Base-by-base conservation (phyloP, 2,888 invertebrate species). In the Elysia crispata region DNA sequence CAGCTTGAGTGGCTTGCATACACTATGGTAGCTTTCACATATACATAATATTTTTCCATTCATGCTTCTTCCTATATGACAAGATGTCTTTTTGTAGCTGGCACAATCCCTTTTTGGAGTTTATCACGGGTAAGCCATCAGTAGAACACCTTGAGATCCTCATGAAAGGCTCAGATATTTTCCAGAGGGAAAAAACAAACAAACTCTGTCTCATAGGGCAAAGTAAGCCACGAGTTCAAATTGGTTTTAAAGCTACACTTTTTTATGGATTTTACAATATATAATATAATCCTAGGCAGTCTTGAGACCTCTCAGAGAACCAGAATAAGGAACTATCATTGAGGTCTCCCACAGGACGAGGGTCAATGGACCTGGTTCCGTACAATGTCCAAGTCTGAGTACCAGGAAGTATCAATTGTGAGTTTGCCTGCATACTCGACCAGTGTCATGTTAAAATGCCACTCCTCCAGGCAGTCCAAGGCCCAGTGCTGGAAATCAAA, bases 391-490 rank as follows among this genome's bases (percentile, higher is more conserved):
- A 83, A 15, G 11, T 57, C 72, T 25, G 31, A 18, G 57, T 83
- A 83, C 72, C 75, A 83, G 15, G 81, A 60, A 6, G 80, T 80
- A 69, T 83, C 77, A 5, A 83, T 60, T 5, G 72, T 6, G 3
- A 81, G 25, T 15, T 76, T 31, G 49, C 80, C 78, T 11, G 78
- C 67, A 28, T 83, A 83, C 50, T 83, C 83, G 0, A 78, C 77
- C 23, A 83, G 41, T 0, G 83, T 83, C 81, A 81, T 79, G 73
- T 82, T 82, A 6, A 81, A 41, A 33, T 87, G 86, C 81, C 84
- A 82, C 77, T 90, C 87, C 75, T 89, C 89, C 69, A 90, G 73
- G 77, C 90, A 90, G 69, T 87, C 86, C 20, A 85, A 81, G 0
- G 85, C 84, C 18, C 87, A 74, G 25, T 87, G 86, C 60, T 89